Evolutionary conservation across 2,888 invertebrate genomes (phyloP), one percentile per base, ranked within the genome.

Genomic region (Agriopis leucophaearia): DNA sequence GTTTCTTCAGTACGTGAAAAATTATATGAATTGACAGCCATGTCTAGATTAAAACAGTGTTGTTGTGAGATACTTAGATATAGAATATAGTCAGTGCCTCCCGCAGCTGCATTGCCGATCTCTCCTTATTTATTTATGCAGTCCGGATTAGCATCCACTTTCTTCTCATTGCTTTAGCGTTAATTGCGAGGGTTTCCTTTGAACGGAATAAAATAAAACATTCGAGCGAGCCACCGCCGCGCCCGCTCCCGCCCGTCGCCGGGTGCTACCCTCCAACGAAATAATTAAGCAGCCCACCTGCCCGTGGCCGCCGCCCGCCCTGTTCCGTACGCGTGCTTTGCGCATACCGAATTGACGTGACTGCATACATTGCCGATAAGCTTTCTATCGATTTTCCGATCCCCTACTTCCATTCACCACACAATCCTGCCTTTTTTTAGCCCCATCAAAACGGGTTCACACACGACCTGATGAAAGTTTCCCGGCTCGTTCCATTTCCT

Each of bases 341-440:
- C 79, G 79, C 79, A 73, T 72, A 63, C 70, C 73, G 74, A 74
- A 79, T 81, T 81, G 74, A 78, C 84, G 84, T 86, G 85, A 81
- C 83, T 81, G 80, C 80, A 85, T 83, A 83, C 85, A 81, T 81
- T 81, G 74, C 71, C 76, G 81, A 84, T 84, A 83, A 84, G 80
- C 81, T 79, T 70, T 64, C 69, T 85, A 87, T 87, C 81, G 87
- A 86, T 87, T 88, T 86, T 75, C 77, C 74, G 62, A 79, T 78
- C 77, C 85, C 82, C 83, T 77, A 74, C 78, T 79, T 75, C 70
- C 74, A 68, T 70, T 70, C 59, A 78, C 69, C 73, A 71, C 73
- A 71, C 75, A 67, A 77, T 79, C 59, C 74, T 71, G 72, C 74
- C 48, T 56, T 63, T 78, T n/a, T 80, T 79, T 74, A 74, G 54